phyloP scores from a whole-genome alignment of 2,797 vertebrate genomes.

The Helarctos malayanus region DNA sequence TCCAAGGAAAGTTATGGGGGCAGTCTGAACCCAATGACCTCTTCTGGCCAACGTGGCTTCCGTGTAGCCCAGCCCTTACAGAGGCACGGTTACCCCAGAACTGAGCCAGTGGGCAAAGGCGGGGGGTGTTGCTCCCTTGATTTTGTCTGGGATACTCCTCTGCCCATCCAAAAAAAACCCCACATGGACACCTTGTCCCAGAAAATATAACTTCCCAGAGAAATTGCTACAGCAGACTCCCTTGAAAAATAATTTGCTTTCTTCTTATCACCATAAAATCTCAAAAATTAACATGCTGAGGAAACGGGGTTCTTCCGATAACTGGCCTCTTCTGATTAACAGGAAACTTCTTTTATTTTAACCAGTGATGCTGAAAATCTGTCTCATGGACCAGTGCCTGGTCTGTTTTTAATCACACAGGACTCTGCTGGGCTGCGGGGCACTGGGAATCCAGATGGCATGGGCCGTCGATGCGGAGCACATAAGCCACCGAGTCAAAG shows the following conservation, averaged over 20 bases:
- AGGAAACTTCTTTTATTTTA: constrained; percentile 56
- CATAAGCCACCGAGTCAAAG: neutral
- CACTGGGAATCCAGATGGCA: neutral
- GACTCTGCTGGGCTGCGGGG: neutral
- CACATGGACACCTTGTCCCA: neutral
- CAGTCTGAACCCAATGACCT: neutral
- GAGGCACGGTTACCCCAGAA: neutral
- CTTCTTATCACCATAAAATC: constrained; percentile 34
- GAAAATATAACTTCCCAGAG: constrained; percentile 6
- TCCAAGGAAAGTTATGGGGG: neutral
- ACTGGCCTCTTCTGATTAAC: constrained; percentile 30
- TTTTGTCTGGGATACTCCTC: neutral
- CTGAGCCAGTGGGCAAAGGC: neutral
- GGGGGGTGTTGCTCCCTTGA: neutral
- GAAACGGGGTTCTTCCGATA: constrained; percentile 56
- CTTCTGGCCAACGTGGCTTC: neutral
- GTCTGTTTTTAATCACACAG: constrained; percentile 51
- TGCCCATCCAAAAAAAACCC: neutral
- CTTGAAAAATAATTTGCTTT: constrained; percentile 48
- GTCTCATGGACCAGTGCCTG: neutral
- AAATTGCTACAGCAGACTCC: neutral
- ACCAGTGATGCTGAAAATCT: constrained; percentile 50
- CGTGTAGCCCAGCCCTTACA: neutral
- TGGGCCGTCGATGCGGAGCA: fast-evolving
- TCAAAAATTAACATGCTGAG: constrained; percentile 35